Conservation (phyloP, 2,888 invertebrate genomes). For the Brachyptera risi region DNA sequence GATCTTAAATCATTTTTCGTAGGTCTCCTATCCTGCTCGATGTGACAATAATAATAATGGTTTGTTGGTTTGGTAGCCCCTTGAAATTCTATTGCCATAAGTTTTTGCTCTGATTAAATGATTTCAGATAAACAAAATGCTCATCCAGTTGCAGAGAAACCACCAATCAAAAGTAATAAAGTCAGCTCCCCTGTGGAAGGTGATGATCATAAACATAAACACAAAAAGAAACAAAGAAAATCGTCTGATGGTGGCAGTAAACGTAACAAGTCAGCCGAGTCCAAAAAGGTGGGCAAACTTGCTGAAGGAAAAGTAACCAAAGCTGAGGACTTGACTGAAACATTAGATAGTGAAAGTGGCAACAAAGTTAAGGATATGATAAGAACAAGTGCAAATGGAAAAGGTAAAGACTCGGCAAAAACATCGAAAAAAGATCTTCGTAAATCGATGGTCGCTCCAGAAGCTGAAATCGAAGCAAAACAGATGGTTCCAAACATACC, state of each 20-base stretch:
- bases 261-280: neutral
- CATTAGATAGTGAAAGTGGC: neutral
- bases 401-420: neutral
- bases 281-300: neutral
- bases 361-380: too few species aligned
- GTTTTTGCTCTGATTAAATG: too few species aligned
- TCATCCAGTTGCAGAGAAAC: constrained; percentile 38
- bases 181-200: constrained; percentile 40
- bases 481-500: too few species aligned
- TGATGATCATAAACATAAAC: constrained; percentile 41
- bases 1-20: too few species aligned
- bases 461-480: neutral
- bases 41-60: too few species aligned
- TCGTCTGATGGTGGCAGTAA: neutral
- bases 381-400: too few species aligned
- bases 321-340: neutral
- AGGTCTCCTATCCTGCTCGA: too few species aligned
- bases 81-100: too few species aligned
- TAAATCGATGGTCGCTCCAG: too few species aligned
- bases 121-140: constrained; percentile 33
- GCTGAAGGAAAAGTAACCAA: neutral
- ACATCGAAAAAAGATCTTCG: neutral
- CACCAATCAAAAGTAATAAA: neutral
- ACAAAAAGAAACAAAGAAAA: constrained; percentile 41
- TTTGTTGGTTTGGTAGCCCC: too few species aligned